Evolutionary conservation across 2,113 vertebrate species (phyloP).

Genomic region (Ursus arctos): DNA sequence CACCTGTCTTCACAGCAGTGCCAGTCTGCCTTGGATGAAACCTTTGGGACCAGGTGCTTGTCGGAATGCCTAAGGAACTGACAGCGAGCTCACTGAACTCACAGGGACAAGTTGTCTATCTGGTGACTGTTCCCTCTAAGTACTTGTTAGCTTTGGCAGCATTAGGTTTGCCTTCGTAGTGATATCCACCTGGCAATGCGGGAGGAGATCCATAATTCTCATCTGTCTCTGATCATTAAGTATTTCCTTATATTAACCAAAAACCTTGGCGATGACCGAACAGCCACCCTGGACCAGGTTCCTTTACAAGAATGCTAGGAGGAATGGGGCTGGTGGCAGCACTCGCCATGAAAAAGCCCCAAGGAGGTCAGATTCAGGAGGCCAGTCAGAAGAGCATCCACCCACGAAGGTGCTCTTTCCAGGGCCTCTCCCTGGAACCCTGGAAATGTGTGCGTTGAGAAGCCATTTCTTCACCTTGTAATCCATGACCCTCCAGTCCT

Average conservation of each 20-base stretch:
- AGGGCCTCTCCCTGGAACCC: neutral
- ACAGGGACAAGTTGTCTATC: neutral
- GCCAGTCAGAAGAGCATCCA: neutral
- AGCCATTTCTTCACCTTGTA: constrained; percentile 8
- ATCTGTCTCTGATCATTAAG: neutral
- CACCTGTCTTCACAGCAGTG: constrained; percentile 1
- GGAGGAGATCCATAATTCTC: neutral
- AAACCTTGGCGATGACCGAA: neutral
- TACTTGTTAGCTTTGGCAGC: neutral
- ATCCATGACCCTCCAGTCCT: neutral
- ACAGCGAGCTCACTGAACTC: neutral
- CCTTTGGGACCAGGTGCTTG: neutral
- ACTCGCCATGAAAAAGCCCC: neutral
- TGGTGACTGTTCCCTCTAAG: neutral
- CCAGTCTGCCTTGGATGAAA: neutral
- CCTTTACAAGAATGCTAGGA: constrained; percentile 3
- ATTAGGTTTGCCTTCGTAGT: constrained; percentile 10
- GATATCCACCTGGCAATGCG: neutral
- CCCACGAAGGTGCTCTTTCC: neutral
- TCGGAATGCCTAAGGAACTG: neutral
- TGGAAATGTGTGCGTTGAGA: neutral
- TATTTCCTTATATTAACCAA: constrained; percentile 34
- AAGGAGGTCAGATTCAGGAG: neutral
- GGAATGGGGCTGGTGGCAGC: neutral
- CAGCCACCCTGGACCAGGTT: neutral